Evolutionary conservation across 2,888 invertebrate species (phyloP).

Genomic region (Ashinkailepas kermadecensis): DNA sequence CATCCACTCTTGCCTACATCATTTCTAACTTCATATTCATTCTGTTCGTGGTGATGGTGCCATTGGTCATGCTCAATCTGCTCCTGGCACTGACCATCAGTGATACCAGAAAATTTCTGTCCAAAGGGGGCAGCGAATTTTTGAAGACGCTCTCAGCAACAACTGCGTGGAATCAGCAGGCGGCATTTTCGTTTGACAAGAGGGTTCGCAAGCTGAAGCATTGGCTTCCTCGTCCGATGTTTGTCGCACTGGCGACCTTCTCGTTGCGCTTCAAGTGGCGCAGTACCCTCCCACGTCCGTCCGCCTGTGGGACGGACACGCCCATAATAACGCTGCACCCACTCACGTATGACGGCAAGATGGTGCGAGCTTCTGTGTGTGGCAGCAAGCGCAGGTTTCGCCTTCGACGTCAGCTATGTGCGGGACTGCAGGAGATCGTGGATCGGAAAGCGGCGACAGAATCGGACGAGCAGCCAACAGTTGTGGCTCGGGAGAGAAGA

Average conservation of each 20-base stretch:
- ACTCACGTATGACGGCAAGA: not conserved
- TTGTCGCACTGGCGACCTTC: not conserved
- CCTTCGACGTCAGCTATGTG: not conserved
- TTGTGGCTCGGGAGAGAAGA: too few relatives aligned
- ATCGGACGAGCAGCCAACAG: too few relatives aligned
- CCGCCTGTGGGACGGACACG: not conserved
- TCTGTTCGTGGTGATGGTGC: not conserved
- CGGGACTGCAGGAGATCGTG: not conserved
- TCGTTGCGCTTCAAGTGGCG: conserved; percentile 1
- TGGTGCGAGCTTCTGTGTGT: not conserved
- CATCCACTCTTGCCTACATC: not conserved
- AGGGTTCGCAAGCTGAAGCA: not conserved
- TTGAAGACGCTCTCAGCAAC: not conserved
- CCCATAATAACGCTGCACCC: not conserved
- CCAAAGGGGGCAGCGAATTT: not conserved
- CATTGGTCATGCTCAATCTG: not conserved
- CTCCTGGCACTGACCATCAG: not conserved
- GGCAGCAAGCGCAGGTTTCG: not conserved
- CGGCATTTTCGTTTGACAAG: not conserved
- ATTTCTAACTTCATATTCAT: not conserved
- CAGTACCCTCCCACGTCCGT: not conserved
- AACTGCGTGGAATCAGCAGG: not conserved
- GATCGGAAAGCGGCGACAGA: not conserved
- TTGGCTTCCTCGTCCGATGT: not conserved
- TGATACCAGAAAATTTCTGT: not conserved